Conservation (phyloP, 2,113 vertebrate species). For the Nymphicus hollandicus region DNA sequence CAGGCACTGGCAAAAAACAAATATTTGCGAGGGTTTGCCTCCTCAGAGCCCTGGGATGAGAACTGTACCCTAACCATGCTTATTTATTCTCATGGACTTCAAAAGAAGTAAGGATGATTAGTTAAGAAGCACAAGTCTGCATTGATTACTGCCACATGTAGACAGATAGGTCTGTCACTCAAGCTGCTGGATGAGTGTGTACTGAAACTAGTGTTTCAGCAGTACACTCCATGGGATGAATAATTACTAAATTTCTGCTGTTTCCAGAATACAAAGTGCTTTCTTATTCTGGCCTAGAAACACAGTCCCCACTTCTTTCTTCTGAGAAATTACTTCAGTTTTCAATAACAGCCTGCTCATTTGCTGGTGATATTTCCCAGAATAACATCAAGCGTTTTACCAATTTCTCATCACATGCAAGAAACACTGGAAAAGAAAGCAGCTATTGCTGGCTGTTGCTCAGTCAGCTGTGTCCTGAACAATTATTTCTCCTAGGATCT, state of each 20-base stretch:
- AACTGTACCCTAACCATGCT: neutral
- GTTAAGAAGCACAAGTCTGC: neutral
- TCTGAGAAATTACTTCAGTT: neutral
- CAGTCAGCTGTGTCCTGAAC: slow-evolving; percentile 12
- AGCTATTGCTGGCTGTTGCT: neutral
- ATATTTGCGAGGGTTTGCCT: neutral
- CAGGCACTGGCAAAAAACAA: neutral
- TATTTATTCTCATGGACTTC: neutral
- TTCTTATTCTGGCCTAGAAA: neutral
- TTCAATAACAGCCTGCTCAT: neutral
- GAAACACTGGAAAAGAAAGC: neutral
- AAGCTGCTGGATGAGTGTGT: neutral
- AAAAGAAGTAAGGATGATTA: neutral
- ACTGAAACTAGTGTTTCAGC: neutral
- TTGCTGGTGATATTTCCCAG: neutral
- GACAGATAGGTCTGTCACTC: neutral
- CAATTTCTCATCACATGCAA: neutral
- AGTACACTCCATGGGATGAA: neutral
- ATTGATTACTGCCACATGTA: fast-evolving
- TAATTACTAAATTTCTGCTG: neutral
- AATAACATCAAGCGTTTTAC: neutral
- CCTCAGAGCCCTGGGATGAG: neutral
- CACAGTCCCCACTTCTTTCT: neutral
- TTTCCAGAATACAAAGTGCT: neutral
- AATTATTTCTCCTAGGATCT: neutral